Conservation (phyloP, 2,888 invertebrate genomes). For the Melitaea athalia region DNA sequence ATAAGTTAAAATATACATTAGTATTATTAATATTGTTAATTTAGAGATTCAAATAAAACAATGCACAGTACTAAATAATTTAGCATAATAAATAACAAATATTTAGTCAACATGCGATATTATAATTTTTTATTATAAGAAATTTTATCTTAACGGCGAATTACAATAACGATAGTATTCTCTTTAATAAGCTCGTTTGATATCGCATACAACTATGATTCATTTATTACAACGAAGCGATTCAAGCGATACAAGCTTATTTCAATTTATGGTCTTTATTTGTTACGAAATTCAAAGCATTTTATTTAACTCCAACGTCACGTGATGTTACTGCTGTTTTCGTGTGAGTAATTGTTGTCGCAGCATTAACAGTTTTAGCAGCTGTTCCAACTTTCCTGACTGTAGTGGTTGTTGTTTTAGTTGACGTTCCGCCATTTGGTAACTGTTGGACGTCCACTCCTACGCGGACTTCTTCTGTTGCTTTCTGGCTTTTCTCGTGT, state of each 20-base stretch:
- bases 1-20: conserved; percentile 47
- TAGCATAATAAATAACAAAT: conserved; percentile 8
- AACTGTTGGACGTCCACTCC: conserved; percentile 69
- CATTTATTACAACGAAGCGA: conserved; percentile 6
- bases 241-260: conserved; percentile 10
- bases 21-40: conserved; percentile 46
- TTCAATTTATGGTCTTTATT: conserved; percentile 5
- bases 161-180: conserved; percentile 6
- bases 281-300: conserved; percentile 8
- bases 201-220: conserved; percentile 9
- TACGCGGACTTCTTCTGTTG: conserved; percentile 65
- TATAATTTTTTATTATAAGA: background rate
- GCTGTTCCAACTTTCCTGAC: conserved; percentile 67
- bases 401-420: conserved; percentile 73
- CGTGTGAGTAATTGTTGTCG: conserved; percentile 63
- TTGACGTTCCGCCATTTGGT: conserved; percentile 67
- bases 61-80: background rate
- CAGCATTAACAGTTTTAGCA: conserved; percentile 65
- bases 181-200: conserved; percentile 13
- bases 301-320: conserved; percentile 72
- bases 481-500: conserved; percentile 62
- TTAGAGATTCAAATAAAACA: conserved; percentile 18
- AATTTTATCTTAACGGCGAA: conserved; percentile 7
- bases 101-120: conserved; percentile 6
- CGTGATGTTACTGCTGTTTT: conserved; percentile 70